phyloP scores from a whole-genome alignment of 1,140 invertebrate species.

The Anoplolepis gracilipes region DNA sequence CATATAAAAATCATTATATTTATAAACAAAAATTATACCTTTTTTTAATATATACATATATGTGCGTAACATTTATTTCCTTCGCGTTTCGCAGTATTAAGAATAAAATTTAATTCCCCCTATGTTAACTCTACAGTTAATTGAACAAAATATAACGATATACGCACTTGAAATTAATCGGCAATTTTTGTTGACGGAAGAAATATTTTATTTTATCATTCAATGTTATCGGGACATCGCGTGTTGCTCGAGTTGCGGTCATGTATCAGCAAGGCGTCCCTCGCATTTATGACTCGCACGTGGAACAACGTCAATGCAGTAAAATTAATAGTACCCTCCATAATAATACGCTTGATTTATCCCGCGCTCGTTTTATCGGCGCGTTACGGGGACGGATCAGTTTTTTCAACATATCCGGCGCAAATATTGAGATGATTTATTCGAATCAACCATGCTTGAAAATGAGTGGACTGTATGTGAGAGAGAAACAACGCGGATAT shows the following conservation, averaged over 20 bases:
- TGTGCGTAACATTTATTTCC: background rate
- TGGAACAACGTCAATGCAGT: slow-evolving; percentile 43
- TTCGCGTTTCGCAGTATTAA: background rate
- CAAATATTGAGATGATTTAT: slow-evolving; percentile 39
- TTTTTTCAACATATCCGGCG: slow-evolving; percentile 1
- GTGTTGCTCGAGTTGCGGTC: background rate
- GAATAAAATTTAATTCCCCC: background rate
- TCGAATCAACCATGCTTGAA: background rate
- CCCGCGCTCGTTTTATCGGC: slow-evolving; percentile 8
- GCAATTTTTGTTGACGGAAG: background rate
- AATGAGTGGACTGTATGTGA: slow-evolving; percentile 4
- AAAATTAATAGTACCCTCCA: slow-evolving; percentile 41
- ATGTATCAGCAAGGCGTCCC: slow-evolving; percentile 31
- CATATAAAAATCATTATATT: slow-evolving; percentile 16
- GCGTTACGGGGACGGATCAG: background rate
- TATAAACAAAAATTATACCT: too few relatives aligned
- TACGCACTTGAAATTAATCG: background rate
- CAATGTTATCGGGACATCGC: background rate
- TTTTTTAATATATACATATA: too few relatives aligned
- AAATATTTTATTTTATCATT: slow-evolving; percentile 14
- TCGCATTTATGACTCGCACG: slow-evolving; percentile 35
- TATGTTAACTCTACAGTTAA: background rate
- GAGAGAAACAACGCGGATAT: slow-evolving; percentile 1
- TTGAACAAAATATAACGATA: background rate
- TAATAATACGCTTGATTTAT: slow-evolving; percentile 55